Conservation (phyloP, 2,888 invertebrate species). For the Seira sanloemensis region DNA sequence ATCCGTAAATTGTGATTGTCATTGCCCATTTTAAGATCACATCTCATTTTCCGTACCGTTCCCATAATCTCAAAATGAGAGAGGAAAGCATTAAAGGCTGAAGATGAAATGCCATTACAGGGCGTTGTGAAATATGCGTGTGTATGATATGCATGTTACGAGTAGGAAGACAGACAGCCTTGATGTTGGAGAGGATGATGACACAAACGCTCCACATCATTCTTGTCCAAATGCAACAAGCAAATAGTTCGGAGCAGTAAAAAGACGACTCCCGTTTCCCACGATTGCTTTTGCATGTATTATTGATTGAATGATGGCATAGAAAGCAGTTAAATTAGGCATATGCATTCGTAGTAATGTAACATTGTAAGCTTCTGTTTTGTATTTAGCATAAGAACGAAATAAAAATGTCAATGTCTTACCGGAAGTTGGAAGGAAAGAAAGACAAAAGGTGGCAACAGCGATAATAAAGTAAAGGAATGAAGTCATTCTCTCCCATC, state of each 20-base stretch:
- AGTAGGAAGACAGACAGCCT: conserved; percentile 40
- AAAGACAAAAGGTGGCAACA: conserved; percentile 72
- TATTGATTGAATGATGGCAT: too few relatives aligned
- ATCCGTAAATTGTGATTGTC: background rate
- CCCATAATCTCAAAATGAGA: background rate
- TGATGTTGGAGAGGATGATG: conserved; percentile 51
- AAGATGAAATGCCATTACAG: conserved; percentile 48
- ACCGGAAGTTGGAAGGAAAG: conserved; percentile 72
- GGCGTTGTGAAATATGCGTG: conserved; percentile 57
- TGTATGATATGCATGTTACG: too few relatives aligned
- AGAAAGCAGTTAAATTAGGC: too few relatives aligned
- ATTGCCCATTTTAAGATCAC: background rate
- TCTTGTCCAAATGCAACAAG: conserved; percentile 47
- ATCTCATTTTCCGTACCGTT: background rate
- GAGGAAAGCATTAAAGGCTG: too few relatives aligned
- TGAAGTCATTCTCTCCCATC: conserved; percentile 73
- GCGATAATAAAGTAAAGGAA: conserved; percentile 72
- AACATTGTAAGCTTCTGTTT: background rate
- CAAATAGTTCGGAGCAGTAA: conserved; percentile 29
- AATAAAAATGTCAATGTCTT: too few relatives aligned
- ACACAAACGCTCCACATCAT: conserved; percentile 51
- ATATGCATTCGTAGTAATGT: too few relatives aligned
- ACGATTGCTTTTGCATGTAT: too few relatives aligned
- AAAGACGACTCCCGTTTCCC: conserved; percentile 71
- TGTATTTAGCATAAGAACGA: conserved; percentile 5